Evolutionary conservation across 1,140 invertebrate species (phyloP).

Genomic region (Venturia canescens): DNA sequence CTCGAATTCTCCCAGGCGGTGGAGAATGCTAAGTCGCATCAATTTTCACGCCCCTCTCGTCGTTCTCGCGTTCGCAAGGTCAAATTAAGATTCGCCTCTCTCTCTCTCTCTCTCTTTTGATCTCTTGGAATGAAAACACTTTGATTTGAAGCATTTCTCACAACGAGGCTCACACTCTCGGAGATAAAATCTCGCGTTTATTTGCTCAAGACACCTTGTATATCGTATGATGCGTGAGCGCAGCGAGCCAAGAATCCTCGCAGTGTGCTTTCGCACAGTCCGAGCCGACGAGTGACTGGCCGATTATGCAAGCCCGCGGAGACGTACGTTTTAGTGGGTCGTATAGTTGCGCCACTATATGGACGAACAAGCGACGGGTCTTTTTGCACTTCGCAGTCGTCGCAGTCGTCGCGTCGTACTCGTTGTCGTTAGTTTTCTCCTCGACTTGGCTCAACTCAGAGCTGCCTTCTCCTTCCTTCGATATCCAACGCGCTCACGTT

Average conservation of each 20-base stretch:
- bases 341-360: constrained; percentile 71
- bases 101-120: no score
- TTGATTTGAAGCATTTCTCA: neutral
- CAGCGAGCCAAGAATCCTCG: constrained; percentile 27
- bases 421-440: constrained; percentile 14
- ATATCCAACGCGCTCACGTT: neutral
- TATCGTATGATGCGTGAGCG: neutral
- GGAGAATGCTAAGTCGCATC: no score
- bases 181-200: neutral
- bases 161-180: neutral
- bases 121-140: no score
- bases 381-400: constrained; percentile 30
- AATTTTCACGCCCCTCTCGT: no score
- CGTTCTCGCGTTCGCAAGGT: no score
- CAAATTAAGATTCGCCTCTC: no score
- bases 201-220: neutral
- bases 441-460: constrained; percentile 5
- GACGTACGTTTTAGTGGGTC: constrained; percentile 73
- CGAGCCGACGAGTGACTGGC: constrained; percentile 13
- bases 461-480: neutral
- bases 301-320: constrained; percentile 61
- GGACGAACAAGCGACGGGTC: constrained; percentile 37
- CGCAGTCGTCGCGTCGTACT: no score
- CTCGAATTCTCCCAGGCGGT: no score
- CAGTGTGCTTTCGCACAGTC: neutral